These are phyloP conservation scores for Chaetura pelagica DNA, from an alignment of 2,113 vertebrate species.

Conservation along the genomic window DNA sequence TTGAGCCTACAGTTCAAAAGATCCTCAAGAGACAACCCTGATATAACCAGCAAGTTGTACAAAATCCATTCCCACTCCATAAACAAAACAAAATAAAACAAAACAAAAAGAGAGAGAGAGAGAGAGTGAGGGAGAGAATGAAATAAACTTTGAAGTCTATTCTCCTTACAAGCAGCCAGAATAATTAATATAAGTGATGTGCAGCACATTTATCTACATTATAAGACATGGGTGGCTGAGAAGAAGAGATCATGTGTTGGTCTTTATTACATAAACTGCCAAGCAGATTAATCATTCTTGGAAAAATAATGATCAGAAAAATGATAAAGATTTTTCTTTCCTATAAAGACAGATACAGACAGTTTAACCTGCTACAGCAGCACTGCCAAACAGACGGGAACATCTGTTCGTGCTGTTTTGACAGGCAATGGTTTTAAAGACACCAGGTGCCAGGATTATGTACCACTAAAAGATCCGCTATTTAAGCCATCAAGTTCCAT, in stretches of 20 bases:
- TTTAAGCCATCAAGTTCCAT: background rate
- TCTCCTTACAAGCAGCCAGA: background rate
- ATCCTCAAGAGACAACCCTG: background rate
- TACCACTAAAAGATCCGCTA: background rate
- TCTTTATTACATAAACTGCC: slow-evolving; percentile 1
- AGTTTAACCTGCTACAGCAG: background rate
- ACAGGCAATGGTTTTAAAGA: slow-evolving; percentile 27
- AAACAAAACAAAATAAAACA: background rate
- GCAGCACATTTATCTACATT: slow-evolving; percentile 17
- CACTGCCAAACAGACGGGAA: background rate
- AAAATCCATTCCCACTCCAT: background rate
- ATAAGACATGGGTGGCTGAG: background rate
- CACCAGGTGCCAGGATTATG: slow-evolving; percentile 9
- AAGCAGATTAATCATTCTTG: background rate
- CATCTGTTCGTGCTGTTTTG: slow-evolving; percentile 31
- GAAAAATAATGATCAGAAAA: slow-evolving; percentile 34
- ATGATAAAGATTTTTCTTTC: background rate
- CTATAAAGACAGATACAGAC: background rate
- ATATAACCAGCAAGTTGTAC: background rate
- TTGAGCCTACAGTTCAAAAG: background rate
- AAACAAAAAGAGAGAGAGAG: background rate
- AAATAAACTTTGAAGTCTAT: background rate
- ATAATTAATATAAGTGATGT: background rate
- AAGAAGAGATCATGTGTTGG: background rate
- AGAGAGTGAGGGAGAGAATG: background rate